Conservation (phyloP, 2,113 vertebrate genomes). For the Hydrochoerus hydrochaeris region DNA sequence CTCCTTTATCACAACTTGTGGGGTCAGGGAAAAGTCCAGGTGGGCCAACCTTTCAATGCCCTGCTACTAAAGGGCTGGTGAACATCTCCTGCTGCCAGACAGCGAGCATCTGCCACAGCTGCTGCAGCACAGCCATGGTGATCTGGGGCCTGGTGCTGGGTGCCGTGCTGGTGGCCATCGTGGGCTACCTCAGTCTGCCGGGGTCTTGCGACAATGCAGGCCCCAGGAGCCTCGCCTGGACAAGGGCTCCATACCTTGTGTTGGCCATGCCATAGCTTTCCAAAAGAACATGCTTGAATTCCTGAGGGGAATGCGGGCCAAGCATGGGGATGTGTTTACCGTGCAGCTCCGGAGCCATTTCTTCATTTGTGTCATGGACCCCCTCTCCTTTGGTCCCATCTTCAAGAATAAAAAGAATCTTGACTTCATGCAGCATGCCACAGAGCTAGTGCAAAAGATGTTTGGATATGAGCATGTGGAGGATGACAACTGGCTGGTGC, state of each 20-base stretch:
- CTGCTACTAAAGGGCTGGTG: not conserved
- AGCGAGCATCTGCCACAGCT: not conserved
- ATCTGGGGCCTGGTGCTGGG: slow-evolving; percentile 83
- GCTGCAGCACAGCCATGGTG: slow-evolving; percentile 80
- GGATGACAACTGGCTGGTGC: slow-evolving; percentile 28
- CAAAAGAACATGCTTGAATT: slow-evolving; percentile 88
- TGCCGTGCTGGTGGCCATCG: slow-evolving; percentile 71
- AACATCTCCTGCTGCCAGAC: not conserved
- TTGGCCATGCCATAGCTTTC: slow-evolving; percentile 92
- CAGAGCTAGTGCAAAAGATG: slow-evolving; percentile 84
- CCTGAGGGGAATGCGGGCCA: slow-evolving; percentile 89
- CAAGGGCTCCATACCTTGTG: slow-evolving; percentile 92
- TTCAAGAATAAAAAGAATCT: slow-evolving; percentile 89
- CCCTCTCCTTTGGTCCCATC: slow-evolving; percentile 89
- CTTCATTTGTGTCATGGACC: slow-evolving; percentile 94
- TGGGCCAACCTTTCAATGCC: not conserved
- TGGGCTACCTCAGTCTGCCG: slow-evolving; percentile 86
- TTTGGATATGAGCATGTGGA: slow-evolving; percentile 82
- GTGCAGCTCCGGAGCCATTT: slow-evolving; percentile 91
- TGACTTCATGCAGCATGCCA: slow-evolving; percentile 86
- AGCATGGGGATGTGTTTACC: slow-evolving; percentile 94
- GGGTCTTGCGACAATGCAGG: slow-evolving; percentile 84
- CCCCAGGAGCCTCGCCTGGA: slow-evolving; percentile 92
- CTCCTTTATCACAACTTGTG: slow-evolving; percentile 14
- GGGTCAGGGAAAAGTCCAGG: slow-evolving; percentile 33